Evolutionary conservation across 2,113 vertebrate genomes (phyloP).

Genomic region (Cisticola juncidis): DNA sequence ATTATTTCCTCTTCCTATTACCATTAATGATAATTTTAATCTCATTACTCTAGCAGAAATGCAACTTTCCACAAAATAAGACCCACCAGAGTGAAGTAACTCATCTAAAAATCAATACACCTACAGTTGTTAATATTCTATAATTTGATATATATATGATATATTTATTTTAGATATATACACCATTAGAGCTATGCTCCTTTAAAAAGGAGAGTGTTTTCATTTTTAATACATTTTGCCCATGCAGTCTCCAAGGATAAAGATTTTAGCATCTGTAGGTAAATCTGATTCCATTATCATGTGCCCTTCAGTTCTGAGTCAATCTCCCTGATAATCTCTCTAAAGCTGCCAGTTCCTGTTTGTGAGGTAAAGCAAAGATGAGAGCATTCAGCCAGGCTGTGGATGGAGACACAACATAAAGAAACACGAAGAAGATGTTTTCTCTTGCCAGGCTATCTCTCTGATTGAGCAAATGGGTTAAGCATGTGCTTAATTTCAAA

Average conservation of each 20-base stretch:
- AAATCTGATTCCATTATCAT: constrained; percentile 43
- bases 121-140: neutral
- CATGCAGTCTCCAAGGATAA: constrained; percentile 12
- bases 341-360: constrained; percentile 31
- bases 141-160: neutral
- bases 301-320: constrained; percentile 46
- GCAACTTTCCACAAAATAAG: neutral
- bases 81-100: neutral
- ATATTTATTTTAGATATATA: neutral
- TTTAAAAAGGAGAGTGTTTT: neutral
- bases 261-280: constrained; percentile 40
- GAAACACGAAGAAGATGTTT: neutral
- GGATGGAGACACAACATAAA: neutral
- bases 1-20: neutral
- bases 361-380: constrained; percentile 21
- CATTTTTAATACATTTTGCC: neutral
- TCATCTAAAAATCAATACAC: neutral
- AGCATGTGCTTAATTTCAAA: constrained; percentile 33
- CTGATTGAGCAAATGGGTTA: constrained; percentile 34
- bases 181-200: neutral
- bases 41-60: neutral
- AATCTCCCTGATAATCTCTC: constrained; percentile 44
- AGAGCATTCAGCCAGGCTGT: neutral
- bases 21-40: neutral
- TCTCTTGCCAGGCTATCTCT: neutral